Evolutionary conservation across 2,113 vertebrate genomes (phyloP), one percentile per base, ranked within the genome.

Genomic region (Hyaena hyaena): DNA sequence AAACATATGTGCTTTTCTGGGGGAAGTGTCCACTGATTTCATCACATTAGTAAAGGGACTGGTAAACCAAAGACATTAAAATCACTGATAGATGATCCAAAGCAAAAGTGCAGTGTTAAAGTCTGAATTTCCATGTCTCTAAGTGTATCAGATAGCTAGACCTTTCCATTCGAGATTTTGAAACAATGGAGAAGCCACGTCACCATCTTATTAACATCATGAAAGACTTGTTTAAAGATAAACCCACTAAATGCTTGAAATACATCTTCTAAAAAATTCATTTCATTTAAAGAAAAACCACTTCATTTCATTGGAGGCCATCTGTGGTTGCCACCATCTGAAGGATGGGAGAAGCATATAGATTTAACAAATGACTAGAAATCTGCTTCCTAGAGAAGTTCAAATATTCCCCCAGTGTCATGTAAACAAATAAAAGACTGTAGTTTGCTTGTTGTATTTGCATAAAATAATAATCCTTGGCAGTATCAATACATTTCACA

Each of bases 401-500:
- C 88, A 96, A 73, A 65, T 82, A 89, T 88, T 61, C 65, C 66
- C 79, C 28, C 10, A n/a, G 63, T 85, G 50, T 86, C 68, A 90
- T 53, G 63, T 92, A 85, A 95, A 96, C 31, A 96, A 95, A 94
- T 94, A 97, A 84, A 95, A 96, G 39, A 68, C 48, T 83, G 33
- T 48, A 55, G 58, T 88, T 93, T 95, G 71, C 53, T 87, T 96
- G 55, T 53, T 97, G 90, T 71, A 73, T 95, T 97, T 97, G 90
- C 94, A 94, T 96, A 89, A 94, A 97, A 95, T 82, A 96, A 96
- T 96, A 95, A 98, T 88, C 97, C 43, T 97, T 74, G 92, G 95
- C 53, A 87, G 68, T 90, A 98, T 93, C 77, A 95, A 91, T 93
- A 94, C 35, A 96, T 96, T 97, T 97, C 96, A 88, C 63, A 95